phyloP scores from a whole-genome alignment of 1,140 invertebrate genomes.

The Micrasema minimum region DNA sequence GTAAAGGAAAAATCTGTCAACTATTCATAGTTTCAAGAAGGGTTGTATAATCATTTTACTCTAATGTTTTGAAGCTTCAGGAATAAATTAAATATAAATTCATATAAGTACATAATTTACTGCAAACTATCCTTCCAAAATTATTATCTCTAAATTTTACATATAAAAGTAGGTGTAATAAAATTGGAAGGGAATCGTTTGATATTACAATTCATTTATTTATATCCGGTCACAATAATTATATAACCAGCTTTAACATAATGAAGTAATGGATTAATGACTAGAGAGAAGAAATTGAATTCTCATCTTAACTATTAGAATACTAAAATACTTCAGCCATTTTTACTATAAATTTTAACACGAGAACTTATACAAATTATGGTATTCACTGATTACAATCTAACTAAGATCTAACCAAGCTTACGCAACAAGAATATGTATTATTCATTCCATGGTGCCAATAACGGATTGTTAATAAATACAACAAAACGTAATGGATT shows the following conservation, averaged over 20 bases:
- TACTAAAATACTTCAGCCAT: neutral
- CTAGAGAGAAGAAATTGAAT: conserved; percentile 24
- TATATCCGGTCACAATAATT: neutral
- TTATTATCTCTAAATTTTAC: neutral
- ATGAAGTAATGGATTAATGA: conserved; percentile 30
- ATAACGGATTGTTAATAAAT: too few species aligned
- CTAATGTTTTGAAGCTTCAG: neutral
- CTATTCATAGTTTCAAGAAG: conserved; percentile 4
- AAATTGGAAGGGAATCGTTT: neutral
- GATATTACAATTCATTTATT: neutral
- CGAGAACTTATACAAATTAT: neutral
- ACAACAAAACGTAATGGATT: neutral
- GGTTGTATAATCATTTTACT: neutral
- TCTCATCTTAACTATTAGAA: conserved; percentile 8
- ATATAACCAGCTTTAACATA: conserved; percentile 5
- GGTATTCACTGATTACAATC: neutral
- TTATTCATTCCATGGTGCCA: too few species aligned
- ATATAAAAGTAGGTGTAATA: neutral
- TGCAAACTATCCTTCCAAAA: neutral
- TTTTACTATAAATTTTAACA: neutral
- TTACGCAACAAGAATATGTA: neutral
- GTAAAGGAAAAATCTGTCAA: neutral
- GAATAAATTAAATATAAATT: conserved; percentile 18
- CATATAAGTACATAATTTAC: neutral
- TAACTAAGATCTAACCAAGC: neutral